These are phyloP conservation scores for Setophaga coronata DNA, from an alignment of 2,113 vertebrate species.

Conservation along the genomic window DNA sequence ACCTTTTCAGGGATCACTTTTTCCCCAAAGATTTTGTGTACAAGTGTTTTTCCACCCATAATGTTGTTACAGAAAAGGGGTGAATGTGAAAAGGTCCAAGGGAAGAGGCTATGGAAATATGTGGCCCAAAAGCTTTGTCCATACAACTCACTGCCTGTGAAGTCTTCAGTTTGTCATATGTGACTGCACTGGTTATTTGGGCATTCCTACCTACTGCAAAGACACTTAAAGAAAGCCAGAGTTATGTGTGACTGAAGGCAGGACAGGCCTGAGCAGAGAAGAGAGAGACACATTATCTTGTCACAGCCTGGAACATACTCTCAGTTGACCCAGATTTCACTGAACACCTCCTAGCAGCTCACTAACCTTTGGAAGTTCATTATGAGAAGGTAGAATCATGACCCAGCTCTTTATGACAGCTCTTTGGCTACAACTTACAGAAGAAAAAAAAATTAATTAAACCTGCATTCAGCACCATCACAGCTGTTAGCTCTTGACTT, in stretches of 20 bases:
- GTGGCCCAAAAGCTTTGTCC: neutral
- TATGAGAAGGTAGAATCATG: neutral
- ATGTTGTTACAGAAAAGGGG: neutral
- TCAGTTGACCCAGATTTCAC: neutral
- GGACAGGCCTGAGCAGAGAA: neutral
- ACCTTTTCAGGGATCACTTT: neutral
- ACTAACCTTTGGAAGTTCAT: slow-evolving; percentile 21
- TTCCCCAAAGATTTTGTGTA: neutral
- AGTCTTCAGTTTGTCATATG: neutral
- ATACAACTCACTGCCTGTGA: neutral
- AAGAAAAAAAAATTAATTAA: slow-evolving; percentile 44
- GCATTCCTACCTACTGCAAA: neutral
- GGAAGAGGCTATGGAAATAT: neutral
- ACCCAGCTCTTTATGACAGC: neutral
- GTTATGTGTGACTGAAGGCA: neutral
- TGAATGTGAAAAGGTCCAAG: neutral
- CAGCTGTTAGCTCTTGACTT: slow-evolving; percentile 40
- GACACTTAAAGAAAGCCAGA: neutral
- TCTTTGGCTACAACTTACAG: slow-evolving; percentile 24
- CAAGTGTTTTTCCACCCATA: neutral
- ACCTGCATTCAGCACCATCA: slow-evolving; percentile 16
- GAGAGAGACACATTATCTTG: neutral
- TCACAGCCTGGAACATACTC: neutral
- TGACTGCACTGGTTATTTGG: neutral
- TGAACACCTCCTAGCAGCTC: neutral